Conservation (phyloP, 2,797 vertebrate species). For the Melanogrammus aeglefinus region DNA sequence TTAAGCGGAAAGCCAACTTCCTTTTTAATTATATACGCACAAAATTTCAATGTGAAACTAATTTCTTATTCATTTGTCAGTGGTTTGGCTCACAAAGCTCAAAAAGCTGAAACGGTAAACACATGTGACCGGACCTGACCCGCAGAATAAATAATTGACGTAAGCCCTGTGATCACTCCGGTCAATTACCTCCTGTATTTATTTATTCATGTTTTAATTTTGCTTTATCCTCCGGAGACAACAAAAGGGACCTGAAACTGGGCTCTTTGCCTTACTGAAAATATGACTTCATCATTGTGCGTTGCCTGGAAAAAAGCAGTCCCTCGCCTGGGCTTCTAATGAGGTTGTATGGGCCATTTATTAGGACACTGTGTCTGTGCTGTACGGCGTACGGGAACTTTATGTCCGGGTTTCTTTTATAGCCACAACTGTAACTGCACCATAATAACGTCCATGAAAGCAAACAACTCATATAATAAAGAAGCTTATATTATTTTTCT, state of each 20-base stretch:
- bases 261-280: constrained; percentile 44
- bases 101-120: constrained; percentile 19
- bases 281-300: constrained; percentile 55
- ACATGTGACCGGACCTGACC: constrained; percentile 30
- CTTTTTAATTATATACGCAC: constrained; percentile 55
- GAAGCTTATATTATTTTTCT: constrained; percentile 39
- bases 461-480: constrained; percentile 68
- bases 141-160: constrained; percentile 42
- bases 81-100: constrained; percentile 18
- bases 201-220: constrained; percentile 23
- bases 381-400: constrained; percentile 55
- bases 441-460: constrained; percentile 64
- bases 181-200: constrained; percentile 39
- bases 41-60: constrained; percentile 46
- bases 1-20: constrained; percentile 41
- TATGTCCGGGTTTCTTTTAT: constrained; percentile 70
- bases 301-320: constrained; percentile 68
- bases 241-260: constrained; percentile 21
- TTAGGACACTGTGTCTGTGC: constrained; percentile 70
- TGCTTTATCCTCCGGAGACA: constrained; percentile 22
- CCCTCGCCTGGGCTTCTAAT: constrained; percentile 63
- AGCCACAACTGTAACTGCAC: constrained; percentile 58
- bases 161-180: constrained; percentile 26
- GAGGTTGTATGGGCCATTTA: constrained; percentile 67
- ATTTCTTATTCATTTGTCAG: constrained; percentile 56